A percentile compares a stretch with the other conserved stretches of the same genome.
These are phyloP conservation scores for Epicampocera succincta DNA, from an alignment of 2,888 invertebrate species.

Conservation along the genomic window DNA sequence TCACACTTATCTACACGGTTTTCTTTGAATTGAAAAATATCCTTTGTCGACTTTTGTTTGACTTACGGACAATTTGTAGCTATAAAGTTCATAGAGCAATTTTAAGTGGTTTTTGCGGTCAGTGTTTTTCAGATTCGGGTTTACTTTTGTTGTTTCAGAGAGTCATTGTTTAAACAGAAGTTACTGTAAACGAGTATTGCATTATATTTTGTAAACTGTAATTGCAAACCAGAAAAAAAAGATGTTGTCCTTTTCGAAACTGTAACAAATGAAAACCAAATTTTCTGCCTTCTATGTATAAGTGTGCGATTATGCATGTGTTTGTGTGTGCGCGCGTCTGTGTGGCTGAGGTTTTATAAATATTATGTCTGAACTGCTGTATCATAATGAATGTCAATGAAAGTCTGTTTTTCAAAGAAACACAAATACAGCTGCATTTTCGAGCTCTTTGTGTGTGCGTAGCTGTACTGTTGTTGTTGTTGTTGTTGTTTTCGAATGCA, in stretches of 20 bases:
- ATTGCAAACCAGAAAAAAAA: constrained; percentile 52
- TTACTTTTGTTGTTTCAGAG: constrained; percentile 5
- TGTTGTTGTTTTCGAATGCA: constrained; percentile 14
- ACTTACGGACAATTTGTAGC: constrained; percentile 42
- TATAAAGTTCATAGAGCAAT: constrained; percentile 59
- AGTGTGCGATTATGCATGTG: background rate
- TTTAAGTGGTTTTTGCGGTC: constrained; percentile 64
- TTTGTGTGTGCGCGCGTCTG: background rate
- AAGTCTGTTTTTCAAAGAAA: constrained; percentile 15
- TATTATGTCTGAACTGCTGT: background rate
- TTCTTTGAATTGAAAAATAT: constrained; percentile 20
- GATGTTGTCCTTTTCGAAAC: constrained; percentile 39
- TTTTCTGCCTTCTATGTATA: background rate
- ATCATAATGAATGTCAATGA: constrained; percentile 39
- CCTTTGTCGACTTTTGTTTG: constrained; percentile 44
- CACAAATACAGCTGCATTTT: background rate
- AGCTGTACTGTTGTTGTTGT: constrained; percentile 23
- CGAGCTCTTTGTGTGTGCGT: background rate
- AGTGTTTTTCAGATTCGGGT: constrained; percentile 43
- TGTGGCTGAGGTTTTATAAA: constrained; percentile 27
- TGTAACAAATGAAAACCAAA: constrained; percentile 24
- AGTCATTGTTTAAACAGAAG: constrained; percentile 18
- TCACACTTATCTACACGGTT: no score
- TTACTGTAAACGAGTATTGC: constrained; percentile 23
- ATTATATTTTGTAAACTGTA: constrained; percentile 57